These are phyloP conservation scores for Podiceps cristatus DNA, from an alignment of 2,113 vertebrate genomes.

Conservation along the genomic window DNA sequence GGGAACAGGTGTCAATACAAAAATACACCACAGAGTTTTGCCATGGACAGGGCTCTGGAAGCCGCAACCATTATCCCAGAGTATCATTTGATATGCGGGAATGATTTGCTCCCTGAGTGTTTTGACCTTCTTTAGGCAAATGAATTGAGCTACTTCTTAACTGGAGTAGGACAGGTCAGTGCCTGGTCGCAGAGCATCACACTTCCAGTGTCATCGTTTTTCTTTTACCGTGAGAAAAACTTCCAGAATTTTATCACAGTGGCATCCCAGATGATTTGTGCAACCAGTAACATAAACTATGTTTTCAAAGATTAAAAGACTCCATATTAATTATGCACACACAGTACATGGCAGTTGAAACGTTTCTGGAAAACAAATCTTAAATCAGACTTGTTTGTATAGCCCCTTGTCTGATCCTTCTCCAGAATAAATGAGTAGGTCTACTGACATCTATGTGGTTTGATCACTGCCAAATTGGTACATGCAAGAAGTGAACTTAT, in stretches of 20 bases:
- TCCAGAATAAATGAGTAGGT: not conserved
- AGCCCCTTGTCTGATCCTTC: not conserved
- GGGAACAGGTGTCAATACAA: not conserved
- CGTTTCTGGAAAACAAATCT: slow-evolving; percentile 33
- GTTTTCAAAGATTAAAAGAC: not conserved
- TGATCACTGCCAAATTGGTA: not conserved
- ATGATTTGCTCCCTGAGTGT: not conserved
- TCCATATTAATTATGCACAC: not conserved
- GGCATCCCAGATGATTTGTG: not conserved
- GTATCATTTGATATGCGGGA: not conserved
- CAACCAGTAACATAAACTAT: not conserved
- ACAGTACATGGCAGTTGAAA: not conserved
- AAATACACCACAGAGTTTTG: not conserved
- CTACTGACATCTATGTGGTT: not conserved
- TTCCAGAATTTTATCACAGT: not conserved
- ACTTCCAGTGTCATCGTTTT: not conserved
- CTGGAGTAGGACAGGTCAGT: not conserved
- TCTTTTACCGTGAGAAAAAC: not conserved
- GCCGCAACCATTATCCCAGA: not conserved
- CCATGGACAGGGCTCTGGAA: not conserved
- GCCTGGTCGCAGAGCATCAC: not conserved
- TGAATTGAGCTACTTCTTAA: not conserved
- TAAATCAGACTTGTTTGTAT: slow-evolving; percentile 26
- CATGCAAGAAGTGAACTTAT: not conserved
- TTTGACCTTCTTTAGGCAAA: not conserved